Evolutionary conservation across 2,113 vertebrate species (phyloP), one percentile per base, ranked within the genome.

Genomic region (Parus major): DNA sequence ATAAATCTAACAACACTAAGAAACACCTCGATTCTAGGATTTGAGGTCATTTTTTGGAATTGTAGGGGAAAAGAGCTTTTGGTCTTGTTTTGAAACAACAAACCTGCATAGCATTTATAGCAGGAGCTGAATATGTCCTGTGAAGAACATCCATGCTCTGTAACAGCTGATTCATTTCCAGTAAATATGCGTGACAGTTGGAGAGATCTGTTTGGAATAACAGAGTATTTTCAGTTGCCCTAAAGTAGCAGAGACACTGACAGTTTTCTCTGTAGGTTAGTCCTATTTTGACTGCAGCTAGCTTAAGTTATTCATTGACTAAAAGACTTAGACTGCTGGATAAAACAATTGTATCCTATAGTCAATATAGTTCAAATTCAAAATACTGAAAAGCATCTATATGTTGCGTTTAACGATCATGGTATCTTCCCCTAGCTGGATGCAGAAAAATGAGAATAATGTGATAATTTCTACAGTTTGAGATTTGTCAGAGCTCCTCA

Each of bases 81-180:
- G 17, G 41, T 73, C 64, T 80, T 59, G 60, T 23, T 57, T 92
- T 72, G 82, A 53, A 85, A 64, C 49, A 86, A 94, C 97, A 95
- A 90, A 99, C 99, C 99, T 99, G 99, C 90, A 99, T 98, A 70
- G 98, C 98, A 39, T 99, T 99, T 98, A 99, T 99, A 36, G 99
- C 98, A 7, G 99, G 99, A 0, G 99, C 99, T 6, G 99, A 99
- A 23, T 98, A 99, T 1, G 99, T 99, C 50, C 99, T 98, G 75
- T 99, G 99, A 81, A 99, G 98, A 94, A 99, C 98, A 65, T 99
- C 99, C 99, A 99, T 99, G 87, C 98, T 99, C 91, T 99, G 98
- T 36, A 99, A 98, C 73, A 99, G 98, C 90, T 99, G 99, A 95
- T 97, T 98, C 97, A 99, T 98, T 87, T 99, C 99, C 95, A 99